Evolutionary conservation across 2,113 vertebrate species (phyloP).

Genomic region (Vicugna pacos): DNA sequence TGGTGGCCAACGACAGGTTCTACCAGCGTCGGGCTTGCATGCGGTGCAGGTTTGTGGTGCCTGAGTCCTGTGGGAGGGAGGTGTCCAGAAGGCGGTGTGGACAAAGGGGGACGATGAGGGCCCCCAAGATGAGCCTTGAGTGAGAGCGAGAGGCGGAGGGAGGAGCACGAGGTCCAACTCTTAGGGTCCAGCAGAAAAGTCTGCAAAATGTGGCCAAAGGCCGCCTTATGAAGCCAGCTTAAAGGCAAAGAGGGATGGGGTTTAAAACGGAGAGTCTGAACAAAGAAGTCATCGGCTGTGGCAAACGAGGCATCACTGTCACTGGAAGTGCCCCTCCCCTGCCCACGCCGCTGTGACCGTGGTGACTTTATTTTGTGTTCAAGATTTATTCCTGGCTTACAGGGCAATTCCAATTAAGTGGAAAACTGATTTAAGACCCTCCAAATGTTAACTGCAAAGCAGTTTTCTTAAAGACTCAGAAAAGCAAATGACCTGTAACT

Average conservation of each 20-base stretch:
- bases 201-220: background rate
- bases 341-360: too few species aligned
- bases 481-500: background rate
- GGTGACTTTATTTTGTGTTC: background rate
- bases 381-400: background rate
- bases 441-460: background rate
- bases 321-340: background rate
- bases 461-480: background rate
- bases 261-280: rapidly evolving
- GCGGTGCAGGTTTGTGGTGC: background rate
- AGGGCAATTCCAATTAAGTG: background rate
- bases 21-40: background rate
- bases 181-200: background rate
- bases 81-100: background rate
- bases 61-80: background rate
- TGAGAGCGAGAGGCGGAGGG: background rate
- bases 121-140: rapidly evolving
- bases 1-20: background rate
- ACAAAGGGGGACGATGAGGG: background rate
- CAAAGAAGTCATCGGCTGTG: background rate
- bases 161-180: too few species aligned
- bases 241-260: background rate
- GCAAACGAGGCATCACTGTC: too few species aligned
- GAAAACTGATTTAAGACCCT: background rate
- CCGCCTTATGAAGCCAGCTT: too few species aligned